phyloP scores from a whole-genome alignment of 2,888 invertebrate genomes.

The Andrena bicolor region DNA sequence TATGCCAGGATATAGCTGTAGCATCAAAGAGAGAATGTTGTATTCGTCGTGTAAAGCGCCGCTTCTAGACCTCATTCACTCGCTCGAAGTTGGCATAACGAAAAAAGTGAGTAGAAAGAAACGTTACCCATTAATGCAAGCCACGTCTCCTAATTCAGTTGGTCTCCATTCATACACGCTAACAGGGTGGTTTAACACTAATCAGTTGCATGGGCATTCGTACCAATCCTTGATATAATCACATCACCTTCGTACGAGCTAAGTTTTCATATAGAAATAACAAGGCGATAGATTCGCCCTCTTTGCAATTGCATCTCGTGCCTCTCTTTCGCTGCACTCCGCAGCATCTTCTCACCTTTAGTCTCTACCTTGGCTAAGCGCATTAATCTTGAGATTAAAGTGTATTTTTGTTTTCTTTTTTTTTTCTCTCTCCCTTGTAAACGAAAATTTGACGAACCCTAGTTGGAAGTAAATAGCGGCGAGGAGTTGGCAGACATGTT shows the following conservation, averaged over 20 bases:
- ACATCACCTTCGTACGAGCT: not conserved
- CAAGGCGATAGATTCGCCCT: not conserved
- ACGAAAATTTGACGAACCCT: conserved; percentile 65
- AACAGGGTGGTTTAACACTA: conserved; percentile 15
- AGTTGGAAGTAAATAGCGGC: conserved; percentile 84
- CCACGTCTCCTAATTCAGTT: conserved; percentile 25
- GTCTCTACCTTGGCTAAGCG: conserved; percentile 6
- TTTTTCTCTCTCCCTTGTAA: conserved; percentile 50
- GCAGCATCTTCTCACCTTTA: conserved; percentile 21
- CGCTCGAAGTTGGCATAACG: conserved; percentile 91
- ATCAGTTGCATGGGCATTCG: conserved; percentile 18
- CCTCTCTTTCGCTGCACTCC: conserved; percentile 1
- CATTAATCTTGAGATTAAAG: conserved; percentile 46
- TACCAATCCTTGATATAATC: not conserved
- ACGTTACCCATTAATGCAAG: conserved; percentile 1
- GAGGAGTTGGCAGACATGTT: conserved; percentile 84
- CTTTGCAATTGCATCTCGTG: not conserved
- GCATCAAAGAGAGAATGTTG: conserved; percentile 99
- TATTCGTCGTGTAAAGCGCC: conserved; percentile 99
- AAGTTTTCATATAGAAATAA: conserved; percentile 2
- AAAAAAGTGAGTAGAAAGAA: conserved; percentile 91
- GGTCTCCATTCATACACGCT: conserved; percentile 14
- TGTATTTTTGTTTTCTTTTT: conserved; percentile 42
- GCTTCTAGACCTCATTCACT: conserved; percentile 93
- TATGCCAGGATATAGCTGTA: conserved; percentile 98